A percentile compares a stretch with the other conserved stretches of the same genome.
phyloP scores from a whole-genome alignment of 2,113 vertebrate species.

The Clarias macrocephalus region DNA sequence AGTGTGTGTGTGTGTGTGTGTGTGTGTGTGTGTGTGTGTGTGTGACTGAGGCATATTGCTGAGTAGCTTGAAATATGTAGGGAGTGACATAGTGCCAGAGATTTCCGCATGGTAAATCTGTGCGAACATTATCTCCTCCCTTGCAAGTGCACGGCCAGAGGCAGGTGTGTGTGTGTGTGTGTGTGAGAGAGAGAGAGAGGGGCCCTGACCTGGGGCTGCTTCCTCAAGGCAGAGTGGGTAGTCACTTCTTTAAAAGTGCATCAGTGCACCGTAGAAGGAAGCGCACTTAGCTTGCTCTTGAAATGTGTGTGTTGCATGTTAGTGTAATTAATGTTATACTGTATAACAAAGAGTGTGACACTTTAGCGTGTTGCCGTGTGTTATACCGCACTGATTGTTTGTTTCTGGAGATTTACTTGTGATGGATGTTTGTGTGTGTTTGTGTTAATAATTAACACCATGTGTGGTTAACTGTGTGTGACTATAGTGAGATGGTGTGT shows the following conservation, averaged over 20 bases:
- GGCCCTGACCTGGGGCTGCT: conserved; percentile 58
- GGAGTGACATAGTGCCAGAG: conserved; percentile 37
- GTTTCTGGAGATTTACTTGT: not conserved
- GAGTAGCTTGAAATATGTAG: conserved; percentile 39
- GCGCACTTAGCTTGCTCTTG: not conserved
- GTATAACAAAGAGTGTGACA: not conserved
- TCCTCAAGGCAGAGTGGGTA: conserved; percentile 31
- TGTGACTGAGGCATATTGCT: conserved; percentile 42
- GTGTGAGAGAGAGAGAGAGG: not conserved
- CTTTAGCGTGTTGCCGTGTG: not conserved
- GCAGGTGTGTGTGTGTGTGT: conserved; percentile 31
- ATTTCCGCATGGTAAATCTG: conserved; percentile 38
- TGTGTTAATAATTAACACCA: not conserved
- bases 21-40: not conserved
- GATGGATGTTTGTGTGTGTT: not conserved
- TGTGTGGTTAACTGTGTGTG: not conserved
- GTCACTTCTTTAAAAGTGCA: not conserved
- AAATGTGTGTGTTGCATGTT: not conserved
- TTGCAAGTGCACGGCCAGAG: conserved; percentile 31
- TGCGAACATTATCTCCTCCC: conserved; percentile 3
- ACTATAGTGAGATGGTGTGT: not conserved
- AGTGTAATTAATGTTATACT: not conserved
- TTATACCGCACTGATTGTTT: not conserved
- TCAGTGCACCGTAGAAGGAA: not conserved
- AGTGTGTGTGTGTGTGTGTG: not conserved